Evolutionary conservation across 2,113 vertebrate species (phyloP).

Genomic region (Hypomesus transpacificus): DNA sequence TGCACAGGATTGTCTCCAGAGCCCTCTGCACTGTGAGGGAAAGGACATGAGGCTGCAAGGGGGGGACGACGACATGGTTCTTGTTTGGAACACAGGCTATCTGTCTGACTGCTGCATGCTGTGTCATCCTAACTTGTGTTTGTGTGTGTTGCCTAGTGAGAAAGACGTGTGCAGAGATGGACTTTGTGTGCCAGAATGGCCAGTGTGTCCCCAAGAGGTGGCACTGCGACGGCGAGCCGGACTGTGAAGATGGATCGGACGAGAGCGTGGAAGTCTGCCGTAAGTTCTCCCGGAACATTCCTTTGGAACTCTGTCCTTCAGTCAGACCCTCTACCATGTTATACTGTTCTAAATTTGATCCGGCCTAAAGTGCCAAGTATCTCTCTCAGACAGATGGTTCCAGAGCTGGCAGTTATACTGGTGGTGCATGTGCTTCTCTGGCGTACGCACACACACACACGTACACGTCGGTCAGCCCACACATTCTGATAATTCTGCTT

Average conservation of each 20-base stretch:
- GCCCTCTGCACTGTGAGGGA: neutral
- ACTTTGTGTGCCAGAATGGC: conserved; percentile 89
- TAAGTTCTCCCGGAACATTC: conserved; percentile 73
- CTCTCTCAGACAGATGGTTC: neutral
- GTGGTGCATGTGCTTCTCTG: conserved; percentile 8
- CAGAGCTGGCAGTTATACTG: neutral
- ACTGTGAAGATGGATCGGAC: conserved; percentile 94
- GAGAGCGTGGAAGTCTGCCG: conserved; percentile 88
- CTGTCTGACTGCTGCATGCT: neutral
- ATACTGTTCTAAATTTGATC: too few species aligned
- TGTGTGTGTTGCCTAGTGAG: conserved; percentile 67
- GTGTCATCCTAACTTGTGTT: neutral
- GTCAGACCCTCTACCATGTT: neutral
- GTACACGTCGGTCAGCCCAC: neutral
- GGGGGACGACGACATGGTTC: too few species aligned
- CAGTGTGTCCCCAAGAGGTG: conserved; percentile 92
- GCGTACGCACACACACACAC: too few species aligned
- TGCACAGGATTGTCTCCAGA: too few species aligned
- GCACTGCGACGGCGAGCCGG: conserved; percentile 94
- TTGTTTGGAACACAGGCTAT: too few species aligned
- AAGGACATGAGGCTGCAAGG: neutral
- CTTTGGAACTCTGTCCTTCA: neutral
- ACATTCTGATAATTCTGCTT: conserved; percentile 12
- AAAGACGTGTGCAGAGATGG: conserved; percentile 84
- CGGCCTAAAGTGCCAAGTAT: neutral